A percentile compares a stretch with the other conserved stretches of the same genome.
Evolutionary conservation across 2,888 invertebrate genomes (phyloP).

Genomic region (Drosophila silvestris): DNA sequence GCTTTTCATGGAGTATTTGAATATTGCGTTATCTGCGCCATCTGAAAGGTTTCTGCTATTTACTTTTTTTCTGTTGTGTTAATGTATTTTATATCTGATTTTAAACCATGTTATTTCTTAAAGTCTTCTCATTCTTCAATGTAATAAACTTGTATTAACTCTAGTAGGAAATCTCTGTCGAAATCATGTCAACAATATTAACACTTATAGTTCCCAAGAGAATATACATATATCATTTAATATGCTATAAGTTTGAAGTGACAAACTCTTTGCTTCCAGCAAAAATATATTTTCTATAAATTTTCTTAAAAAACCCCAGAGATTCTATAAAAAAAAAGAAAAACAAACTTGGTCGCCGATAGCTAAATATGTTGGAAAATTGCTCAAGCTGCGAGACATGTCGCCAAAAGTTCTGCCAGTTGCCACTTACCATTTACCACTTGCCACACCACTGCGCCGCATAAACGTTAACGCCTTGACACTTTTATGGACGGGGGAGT

Average conservation of each 20-base stretch:
- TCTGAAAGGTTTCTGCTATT: not conserved
- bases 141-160: not conserved
- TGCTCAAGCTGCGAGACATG: slow-evolving; percentile 59
- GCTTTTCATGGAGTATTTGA: slow-evolving; percentile 10
- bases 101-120: not conserved
- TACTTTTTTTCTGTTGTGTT: slow-evolving; percentile 15
- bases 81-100: not conserved
- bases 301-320: not conserved
- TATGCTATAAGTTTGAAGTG: not conserved
- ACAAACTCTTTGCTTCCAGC: not conserved
- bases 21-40: not conserved
- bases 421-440: slow-evolving; percentile 17
- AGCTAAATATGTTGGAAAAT: slow-evolving; percentile 53
- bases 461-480: slow-evolving; percentile 65
- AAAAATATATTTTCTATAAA: slow-evolving; percentile 3
- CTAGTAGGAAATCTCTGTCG: not conserved
- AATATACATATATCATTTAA: not conserved
- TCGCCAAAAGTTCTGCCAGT: slow-evolving; percentile 49
- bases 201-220: not conserved
- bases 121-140: not conserved
- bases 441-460: slow-evolving; percentile 13
- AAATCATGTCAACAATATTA: not conserved
- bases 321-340: slow-evolving; percentile 13
- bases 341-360: slow-evolving; percentile 13
- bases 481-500: slow-evolving; percentile 34